Base-by-base conservation (phyloP, 2,113 vertebrate genomes). In the Pangasianodon hypophthalmus region DNA sequence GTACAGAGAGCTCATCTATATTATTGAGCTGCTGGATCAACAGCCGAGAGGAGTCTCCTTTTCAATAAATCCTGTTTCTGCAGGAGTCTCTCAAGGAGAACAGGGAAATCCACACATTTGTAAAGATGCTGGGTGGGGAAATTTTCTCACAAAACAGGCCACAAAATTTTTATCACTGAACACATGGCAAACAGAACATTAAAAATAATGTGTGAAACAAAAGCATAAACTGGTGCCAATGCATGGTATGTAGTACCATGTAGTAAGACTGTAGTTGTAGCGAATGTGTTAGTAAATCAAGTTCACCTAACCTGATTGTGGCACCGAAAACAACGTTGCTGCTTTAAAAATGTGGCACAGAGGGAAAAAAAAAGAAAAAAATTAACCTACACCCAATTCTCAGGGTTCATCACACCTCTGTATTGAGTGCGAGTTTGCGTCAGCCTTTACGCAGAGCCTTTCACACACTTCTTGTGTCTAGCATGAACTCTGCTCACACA, bases 1-100 rank as follows among this genome's bases (percentile, higher is more conserved):
- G 91, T 87, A 90, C 79, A 56, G 88, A 90, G 88, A 73, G 75
- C 79, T 81, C 80, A 69, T 91, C 92, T 85, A 91, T 90, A 92
- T 84, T 90, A 92, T 91, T n/a, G 91, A 92, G 54, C 77, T 24
- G 71, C 54, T 6, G 26, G 79, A 81, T 90, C 88, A 37, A 89
- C 80, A 54, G 86, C 56, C 1, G 58, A 24, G 87, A 88, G 79
- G 52, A 82, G 75, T 44, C 82, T 86, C 83, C 37, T 19, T 69
- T 92, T 86, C 73, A 82, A 81, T 88, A 88, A 86, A 89, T 71
- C 64, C 73, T 21, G 50, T 84, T 69, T 77, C 75, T 69, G 44
- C 46, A 54, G 16, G 75, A 62, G 64, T 24, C 85, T 62, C 73
- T 89, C 44, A 85, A 83, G 24, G 67, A 67, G 37, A 89, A 37